Conservation (phyloP, 2,797 vertebrate genomes). For the Pseudomugil gertrudae region DNA sequence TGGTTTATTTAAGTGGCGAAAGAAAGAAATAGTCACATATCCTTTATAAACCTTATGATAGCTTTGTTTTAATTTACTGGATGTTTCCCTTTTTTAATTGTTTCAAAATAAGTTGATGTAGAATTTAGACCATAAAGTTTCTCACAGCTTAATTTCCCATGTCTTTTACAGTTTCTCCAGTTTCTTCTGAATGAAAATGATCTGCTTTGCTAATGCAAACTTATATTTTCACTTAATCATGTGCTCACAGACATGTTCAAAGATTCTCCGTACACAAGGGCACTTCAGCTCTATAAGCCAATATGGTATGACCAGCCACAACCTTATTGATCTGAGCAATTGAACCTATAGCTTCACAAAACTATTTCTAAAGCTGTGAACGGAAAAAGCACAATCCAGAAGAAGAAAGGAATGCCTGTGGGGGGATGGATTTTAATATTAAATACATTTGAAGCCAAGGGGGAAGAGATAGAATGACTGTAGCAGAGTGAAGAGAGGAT, state of each 20-base stretch:
- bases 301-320: constrained; percentile 45
- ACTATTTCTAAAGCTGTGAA: constrained; percentile 35
- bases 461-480: constrained; percentile 10
- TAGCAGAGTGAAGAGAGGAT: constrained; percentile 17
- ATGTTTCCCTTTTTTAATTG: neutral
- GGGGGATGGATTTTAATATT: constrained; percentile 46
- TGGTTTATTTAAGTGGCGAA: no score
- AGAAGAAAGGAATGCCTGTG: constrained; percentile 32
- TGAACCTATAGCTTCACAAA: constrained; percentile 44
- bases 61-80: neutral
- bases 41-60: neutral
- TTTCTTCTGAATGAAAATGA: neutral
- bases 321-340: constrained; percentile 62
- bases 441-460: constrained; percentile 27
- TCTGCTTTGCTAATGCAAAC: constrained; percentile 8
- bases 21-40: no score
- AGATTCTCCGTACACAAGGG: constrained; percentile 50
- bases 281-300: constrained; percentile 44
- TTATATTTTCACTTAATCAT: constrained; percentile 11
- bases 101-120: constrained; percentile 1
- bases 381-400: constrained; percentile 35
- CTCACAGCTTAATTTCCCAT: neutral
- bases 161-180: neutral
- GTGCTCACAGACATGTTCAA: neutral
- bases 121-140: neutral